Evolutionary conservation across 2,797 vertebrate species (phyloP).

Genomic region (Sebastes diaconus): DNA sequence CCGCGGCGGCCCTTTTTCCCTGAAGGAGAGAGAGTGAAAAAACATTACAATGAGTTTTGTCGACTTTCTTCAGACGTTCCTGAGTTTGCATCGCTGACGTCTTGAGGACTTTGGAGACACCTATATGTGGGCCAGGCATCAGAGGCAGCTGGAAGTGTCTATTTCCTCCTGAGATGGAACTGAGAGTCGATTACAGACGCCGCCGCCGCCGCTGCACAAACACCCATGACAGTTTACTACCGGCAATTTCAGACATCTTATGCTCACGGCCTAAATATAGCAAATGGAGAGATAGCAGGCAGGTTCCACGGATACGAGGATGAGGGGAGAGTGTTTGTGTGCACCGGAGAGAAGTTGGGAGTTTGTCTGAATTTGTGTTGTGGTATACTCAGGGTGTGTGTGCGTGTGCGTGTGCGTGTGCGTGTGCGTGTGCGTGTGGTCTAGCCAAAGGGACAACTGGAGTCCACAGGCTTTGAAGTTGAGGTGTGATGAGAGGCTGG

Average conservation of each 20-base stretch:
- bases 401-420: conserved; percentile 18
- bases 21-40: conserved; percentile 36
- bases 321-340: conserved; percentile 47
- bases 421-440: conserved; percentile 40
- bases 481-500: conserved; percentile 78
- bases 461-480: conserved; percentile 80
- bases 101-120: conserved; percentile 69
- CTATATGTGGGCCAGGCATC: conserved; percentile 78
- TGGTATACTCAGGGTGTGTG: conserved; percentile 23
- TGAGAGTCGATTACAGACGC: conserved; percentile 77
- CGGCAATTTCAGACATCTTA: conserved; percentile 79
- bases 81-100: conserved; percentile 50
- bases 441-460: conserved; percentile 68
- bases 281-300: conserved; percentile 79
- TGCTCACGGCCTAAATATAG: conserved; percentile 80
- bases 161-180: conserved; percentile 77
- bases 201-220: conserved; percentile 70
- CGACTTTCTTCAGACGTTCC: conserved; percentile 47
- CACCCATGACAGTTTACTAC: conserved; percentile 81
- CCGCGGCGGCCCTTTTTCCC: conserved; percentile 56
- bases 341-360: conserved; percentile 39
- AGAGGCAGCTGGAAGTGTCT: conserved; percentile 74
- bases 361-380: conserved; percentile 58
- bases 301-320: conserved; percentile 64
- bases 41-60: conserved; percentile 30